A percentile compares a stretch with the other conserved stretches of the same genome.
Conservation (phyloP, 2,797 vertebrate species). For the Neopelma chrysocephalum region DNA sequence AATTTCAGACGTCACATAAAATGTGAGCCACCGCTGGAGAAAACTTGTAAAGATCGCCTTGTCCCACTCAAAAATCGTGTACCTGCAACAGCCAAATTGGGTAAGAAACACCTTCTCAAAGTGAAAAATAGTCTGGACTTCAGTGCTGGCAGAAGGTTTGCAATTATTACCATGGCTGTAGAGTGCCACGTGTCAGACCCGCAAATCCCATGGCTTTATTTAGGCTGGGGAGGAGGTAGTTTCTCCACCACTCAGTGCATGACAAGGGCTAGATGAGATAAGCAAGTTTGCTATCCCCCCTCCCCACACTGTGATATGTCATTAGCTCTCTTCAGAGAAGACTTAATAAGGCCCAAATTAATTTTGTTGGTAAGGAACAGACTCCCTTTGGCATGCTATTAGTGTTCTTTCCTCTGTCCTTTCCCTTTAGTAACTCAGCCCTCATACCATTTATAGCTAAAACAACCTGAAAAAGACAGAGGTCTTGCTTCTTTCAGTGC, state of each 20-base stretch:
- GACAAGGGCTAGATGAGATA: background rate
- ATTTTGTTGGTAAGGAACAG: background rate
- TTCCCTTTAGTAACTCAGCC: background rate
- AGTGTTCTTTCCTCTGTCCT: background rate
- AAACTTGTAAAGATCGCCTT: conserved; percentile 81
- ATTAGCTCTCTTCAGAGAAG: background rate
- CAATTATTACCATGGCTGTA: background rate
- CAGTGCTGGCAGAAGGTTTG: background rate
- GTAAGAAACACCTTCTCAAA: conserved; percentile 73
- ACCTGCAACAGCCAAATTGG: conserved; percentile 87
- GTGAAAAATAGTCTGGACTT: background rate
- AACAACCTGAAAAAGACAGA: background rate
- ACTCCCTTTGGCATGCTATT: background rate
- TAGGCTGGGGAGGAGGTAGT: background rate
- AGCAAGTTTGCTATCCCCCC: background rate
- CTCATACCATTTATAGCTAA: background rate
- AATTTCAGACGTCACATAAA: conserved; percentile 88
- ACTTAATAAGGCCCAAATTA: background rate
- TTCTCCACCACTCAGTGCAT: background rate
- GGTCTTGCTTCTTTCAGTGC: background rate
- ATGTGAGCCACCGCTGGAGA: conserved; percentile 82
- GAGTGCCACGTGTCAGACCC: background rate
- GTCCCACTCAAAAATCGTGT: conserved; percentile 82
- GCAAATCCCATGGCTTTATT: background rate
- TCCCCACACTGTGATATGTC: background rate